Percentiles rank a stretch among this genome's conserved stretches.
phyloP scores from a whole-genome alignment of 2,888 invertebrate species.

The Chesias legatella region DNA sequence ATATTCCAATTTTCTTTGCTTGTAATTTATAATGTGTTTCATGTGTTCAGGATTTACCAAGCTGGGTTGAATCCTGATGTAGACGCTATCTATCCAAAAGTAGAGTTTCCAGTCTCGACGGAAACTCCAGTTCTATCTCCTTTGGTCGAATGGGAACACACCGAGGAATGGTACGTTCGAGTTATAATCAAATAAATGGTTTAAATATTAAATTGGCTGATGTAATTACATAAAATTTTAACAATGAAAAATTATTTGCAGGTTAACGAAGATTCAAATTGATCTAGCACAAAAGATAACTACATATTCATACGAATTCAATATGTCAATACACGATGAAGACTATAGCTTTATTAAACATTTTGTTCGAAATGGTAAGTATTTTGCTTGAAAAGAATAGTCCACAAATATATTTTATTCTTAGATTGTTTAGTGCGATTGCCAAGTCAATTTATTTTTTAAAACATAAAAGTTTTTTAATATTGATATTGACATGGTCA shows the following conservation, averaged over 20 bases:
- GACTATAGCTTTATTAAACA: slow-evolving; percentile 38
- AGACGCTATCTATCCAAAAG: slow-evolving; percentile 84
- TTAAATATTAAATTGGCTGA: neutral
- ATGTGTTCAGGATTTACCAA: slow-evolving; percentile 85
- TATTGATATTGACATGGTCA: no score
- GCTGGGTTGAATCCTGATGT: slow-evolving; percentile 85
- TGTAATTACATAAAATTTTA: neutral
- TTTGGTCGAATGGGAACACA: slow-evolving; percentile 90
- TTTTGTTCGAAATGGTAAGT: slow-evolving; percentile 39
- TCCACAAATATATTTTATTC: no score
- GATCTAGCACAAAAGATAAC: slow-evolving; percentile 20
- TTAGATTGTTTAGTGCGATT: no score
- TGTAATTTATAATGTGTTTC: no score
- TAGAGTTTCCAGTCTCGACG: slow-evolving; percentile 88
- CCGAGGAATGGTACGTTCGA: slow-evolving; percentile 76
- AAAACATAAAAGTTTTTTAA: no score
- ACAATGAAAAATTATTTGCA: slow-evolving; percentile 5
- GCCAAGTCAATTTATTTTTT: no score
- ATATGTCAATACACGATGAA: slow-evolving; percentile 40
- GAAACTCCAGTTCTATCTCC: slow-evolving; percentile 90
- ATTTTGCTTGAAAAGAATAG: no score
- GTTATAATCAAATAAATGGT: neutral
- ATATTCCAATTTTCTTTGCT: no score
- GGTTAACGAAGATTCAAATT: slow-evolving; percentile 26
- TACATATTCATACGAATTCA: slow-evolving; percentile 27